Base-by-base conservation (phyloP, 2,888 invertebrate genomes). In the Philhelius pedissequus region DNA sequence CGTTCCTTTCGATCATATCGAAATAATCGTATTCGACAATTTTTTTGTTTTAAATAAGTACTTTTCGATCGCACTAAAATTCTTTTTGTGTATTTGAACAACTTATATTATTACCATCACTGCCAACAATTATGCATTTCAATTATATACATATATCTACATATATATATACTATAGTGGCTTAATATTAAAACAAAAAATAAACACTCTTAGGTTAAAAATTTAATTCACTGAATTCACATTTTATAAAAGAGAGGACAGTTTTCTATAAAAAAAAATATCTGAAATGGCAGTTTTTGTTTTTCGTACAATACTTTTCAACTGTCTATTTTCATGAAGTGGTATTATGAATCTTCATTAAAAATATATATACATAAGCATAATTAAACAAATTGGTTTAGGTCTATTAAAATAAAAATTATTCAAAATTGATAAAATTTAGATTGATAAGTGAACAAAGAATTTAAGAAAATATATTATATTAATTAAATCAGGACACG, bases 111-210 rank as follows among this genome's bases (percentile, higher is more conserved):
- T 43, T 48, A 75, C 60, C 60, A 66, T 71, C 84, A 84, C 84
- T 84, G 84, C 84, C 84, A 84, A 54, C 66, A 58, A 71, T 60
- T 56, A 80, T 60, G 84, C 84, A 84, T 84, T 84, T 84, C 43
- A 62, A 43, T 27, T 27, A 40, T 4, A 56, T 64, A 64, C 40
- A 69, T 15, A 20, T n/a, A n/a, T n/a, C n/a, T n/a, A n/a, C n/a
- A n/a, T n/a, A n/a, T n/a, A n/a, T n/a, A n/a, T n/a, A n/a, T n/a
- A n/a, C n/a, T n/a, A n/a, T n/a, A 13, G 62, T 56, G 68, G 77
- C 9, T 35, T 15, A 9, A n/a, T 20, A 43, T 35, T 45, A n/a
- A n/a, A 7, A 15, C n/a, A n/a, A n/a, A n/a, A n/a, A n/a, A n/a
- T n/a, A 52, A 45, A 54, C 60, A 68, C 45, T 38, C 38, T 68